A percentile compares a stretch with the other conserved stretches of the same genome.
Evolutionary conservation across 2,888 invertebrate genomes (phyloP).

Genomic region (Harmothoe impar): DNA sequence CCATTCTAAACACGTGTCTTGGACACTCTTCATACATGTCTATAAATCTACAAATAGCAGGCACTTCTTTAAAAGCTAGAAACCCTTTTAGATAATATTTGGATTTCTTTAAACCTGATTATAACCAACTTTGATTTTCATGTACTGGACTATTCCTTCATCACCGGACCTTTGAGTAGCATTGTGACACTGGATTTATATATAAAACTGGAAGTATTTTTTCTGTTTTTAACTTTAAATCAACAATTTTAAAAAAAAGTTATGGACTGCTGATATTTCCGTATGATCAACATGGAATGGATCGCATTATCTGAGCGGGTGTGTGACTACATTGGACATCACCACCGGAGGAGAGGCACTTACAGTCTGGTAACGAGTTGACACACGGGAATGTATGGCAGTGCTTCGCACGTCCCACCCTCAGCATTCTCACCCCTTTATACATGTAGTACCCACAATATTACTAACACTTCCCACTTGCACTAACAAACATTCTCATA

Average conservation of each 20-base stretch:
- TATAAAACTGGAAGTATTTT: too few relatives aligned
- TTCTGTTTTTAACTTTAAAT: too few relatives aligned
- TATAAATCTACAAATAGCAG: slow-evolving; percentile 50
- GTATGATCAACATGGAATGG: background rate
- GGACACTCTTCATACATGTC: background rate
- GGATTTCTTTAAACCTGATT: background rate
- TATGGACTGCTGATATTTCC: background rate
- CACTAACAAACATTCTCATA: background rate
- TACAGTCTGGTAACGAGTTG: background rate
- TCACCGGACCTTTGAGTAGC: slow-evolving; percentile 13
- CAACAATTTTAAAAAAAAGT: too few relatives aligned
- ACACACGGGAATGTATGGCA: slow-evolving; percentile 49
- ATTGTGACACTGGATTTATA: too few relatives aligned
- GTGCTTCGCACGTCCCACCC: background rate
- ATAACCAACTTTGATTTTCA: background rate
- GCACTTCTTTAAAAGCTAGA: background rate
- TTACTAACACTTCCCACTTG: background rate
- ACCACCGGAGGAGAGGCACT: background rate
- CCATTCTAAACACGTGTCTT: slow-evolving; percentile 8
- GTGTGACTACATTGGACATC: background rate
- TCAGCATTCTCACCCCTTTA: background rate
- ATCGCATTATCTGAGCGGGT: slow-evolving; percentile 5
- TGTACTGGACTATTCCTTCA: background rate
- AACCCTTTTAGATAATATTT: background rate
- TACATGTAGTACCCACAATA: background rate